Evolutionary conservation across 2,888 invertebrate genomes (phyloP), one percentile per base, ranked within the genome.

Genomic region (Conops quadrifasciatus): DNA sequence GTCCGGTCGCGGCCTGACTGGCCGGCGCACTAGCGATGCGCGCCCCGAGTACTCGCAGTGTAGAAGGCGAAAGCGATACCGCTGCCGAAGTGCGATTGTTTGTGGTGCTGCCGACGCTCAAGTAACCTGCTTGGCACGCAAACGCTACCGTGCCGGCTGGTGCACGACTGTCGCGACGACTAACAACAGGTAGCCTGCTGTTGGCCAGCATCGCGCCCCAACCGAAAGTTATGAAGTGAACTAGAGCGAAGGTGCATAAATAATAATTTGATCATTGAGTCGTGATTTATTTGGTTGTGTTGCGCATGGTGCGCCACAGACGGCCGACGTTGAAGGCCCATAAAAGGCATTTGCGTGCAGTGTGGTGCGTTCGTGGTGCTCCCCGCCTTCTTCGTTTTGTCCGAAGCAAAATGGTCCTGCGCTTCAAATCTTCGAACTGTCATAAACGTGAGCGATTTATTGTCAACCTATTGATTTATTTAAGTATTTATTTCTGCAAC

Each of bases 201-300:
- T 28, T 19, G 45, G 51, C 47, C 56, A 51, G 64, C 64, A 66
- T 36, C 67, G 47, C 45, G 56, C 19, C 36, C 13, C 66, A 36
- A 62, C 66, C 59, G 62, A 67, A 71, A 71, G 67, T 71, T 67
- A 78, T 74, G 74, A 76, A 72, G 75, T 80, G 73, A 83, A 82
- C 80, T 83, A 80, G 80, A 82, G 82, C 71, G 67, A 70, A 77
- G 76, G 77, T 80, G 77, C 82, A 81, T 80, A 80, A 80, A 80
- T 80, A 80, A 82, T 82, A 80, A 82, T 82, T 82, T 83, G 83
- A 83, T 82, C 84, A 82, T 83, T 83, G 83, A 76, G 75, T 74
- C 76, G 80, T 83, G 82, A 83, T 83, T 83, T 83, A 83, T 83
- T 82, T 82, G 74, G 78, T 77, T 77, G 77, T 75, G 51, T 51